Evolutionary conservation across 2,888 invertebrate species (phyloP), one percentile per base, ranked within the genome.

Genomic region (Aplocera efformata): DNA sequence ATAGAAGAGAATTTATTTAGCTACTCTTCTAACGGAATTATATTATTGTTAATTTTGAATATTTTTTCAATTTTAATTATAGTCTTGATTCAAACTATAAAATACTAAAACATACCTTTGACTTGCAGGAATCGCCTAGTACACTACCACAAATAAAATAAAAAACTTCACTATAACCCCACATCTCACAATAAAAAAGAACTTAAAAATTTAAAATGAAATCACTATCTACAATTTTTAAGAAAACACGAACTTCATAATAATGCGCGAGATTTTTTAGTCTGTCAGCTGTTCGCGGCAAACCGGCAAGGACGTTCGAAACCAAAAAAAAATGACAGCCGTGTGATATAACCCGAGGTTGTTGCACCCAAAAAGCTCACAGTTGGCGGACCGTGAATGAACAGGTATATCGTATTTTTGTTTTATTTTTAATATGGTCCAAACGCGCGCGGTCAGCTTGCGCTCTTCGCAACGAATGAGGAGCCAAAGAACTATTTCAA

Each of bases 401-500:
- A 75, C 72, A 65, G 72, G 68, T 67, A 63, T 63, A 61, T 66
- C 60, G 64, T 67, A 69, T 67, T 73, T 72, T 68, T 37, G 44
- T 50, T 58, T 51, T 51, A 56, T 53, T 53, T 41, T 47, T 30
- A 27, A 10, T 42, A 41, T 52, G 46, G 42, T 52, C 46, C 53
- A 48, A 50, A 53, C 47, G 48, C 83, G 85, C 76, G 81, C 83
- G 83, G 76, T 66, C 79, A 46, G 67, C 60, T 60, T 77, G 82
- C 77, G 66, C 58, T 66, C 86, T 67, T 74, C 64, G 67, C 81
- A 63, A 67, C 86, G 85, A 88, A 84, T 88, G 86, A 82, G 77
- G 75, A 78, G 76, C 53, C 72, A 59, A 70, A 83, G 81, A 84
- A 84, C 82, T 84, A 82, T 84, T 84, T 80, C 84, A 84, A 84